Evolutionary conservation across 2,113 vertebrate species (phyloP), one percentile per base, ranked within the genome.

Genomic region (Xerus inauris): DNA sequence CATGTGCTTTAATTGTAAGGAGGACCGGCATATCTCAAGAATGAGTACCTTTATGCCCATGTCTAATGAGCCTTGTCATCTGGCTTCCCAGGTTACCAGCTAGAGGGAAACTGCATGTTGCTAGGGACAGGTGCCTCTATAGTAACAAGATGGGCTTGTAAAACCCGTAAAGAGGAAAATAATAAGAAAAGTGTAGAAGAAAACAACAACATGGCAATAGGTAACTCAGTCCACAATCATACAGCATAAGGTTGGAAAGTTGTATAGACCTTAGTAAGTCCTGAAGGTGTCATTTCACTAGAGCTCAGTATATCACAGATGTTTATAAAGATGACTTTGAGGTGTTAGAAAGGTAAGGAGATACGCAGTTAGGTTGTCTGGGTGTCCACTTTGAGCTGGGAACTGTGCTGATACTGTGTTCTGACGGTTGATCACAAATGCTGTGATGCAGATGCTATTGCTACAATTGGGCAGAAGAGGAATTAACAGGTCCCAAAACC

Each of bases 31-130:
- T 73, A 62, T n/a, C 80, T 96, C 35, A 75, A 35, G n/a, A 77
- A 47, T 49, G 49, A 59, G 38, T 51, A 38, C 17, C 28, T 92
- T 20, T 81, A 30, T n/a, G n/a, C 81, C 14, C 54, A 30, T 57
- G 89, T 89, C n/a, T 51, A 89, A 88, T 8, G 47, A 75, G 17
- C 8, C 22, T 22, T 16, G 20, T 76, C 67, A 86, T 71, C 32
- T 86, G 77, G 22, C 71, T 94, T 92, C 85, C 80, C 38, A 83
- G 72, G 65, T 82, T 42, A 1, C 24, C 28, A 64, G 57, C 30
- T 67, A n/a, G 51, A 62, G 73, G 35, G 57, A 92, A 71, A 64
- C 24, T 47, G 20, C 35, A 3, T 65, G 4, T 47, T 75, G 32
- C 24, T 49, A 69, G 20, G 59, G 35, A 59, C 1, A 45, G 51